Evolutionary conservation across 2,113 vertebrate species (phyloP).

Genomic region (Lepisosteus osseus): DNA sequence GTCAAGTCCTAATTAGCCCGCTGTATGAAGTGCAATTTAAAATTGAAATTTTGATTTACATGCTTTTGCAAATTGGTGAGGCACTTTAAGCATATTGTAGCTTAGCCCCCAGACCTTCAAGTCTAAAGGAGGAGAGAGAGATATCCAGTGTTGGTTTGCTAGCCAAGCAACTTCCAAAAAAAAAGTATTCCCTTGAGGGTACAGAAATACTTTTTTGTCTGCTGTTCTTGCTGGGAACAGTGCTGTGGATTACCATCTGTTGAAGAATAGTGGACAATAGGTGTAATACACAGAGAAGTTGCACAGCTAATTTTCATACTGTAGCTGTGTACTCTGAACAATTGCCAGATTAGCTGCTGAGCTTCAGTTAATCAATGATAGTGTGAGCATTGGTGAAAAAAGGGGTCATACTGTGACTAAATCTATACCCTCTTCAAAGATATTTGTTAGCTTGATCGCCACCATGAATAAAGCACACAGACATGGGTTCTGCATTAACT

Average conservation of each 20-base stretch:
- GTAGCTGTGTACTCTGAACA: not conserved
- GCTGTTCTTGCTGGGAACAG: not conserved
- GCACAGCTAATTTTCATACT: not conserved
- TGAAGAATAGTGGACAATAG: constrained; percentile 1
- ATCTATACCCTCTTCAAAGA: no score
- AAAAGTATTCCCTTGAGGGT: not conserved
- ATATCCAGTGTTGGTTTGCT: not conserved
- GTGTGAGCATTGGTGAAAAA: not conserved
- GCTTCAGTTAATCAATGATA: not conserved
- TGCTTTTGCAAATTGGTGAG: no score
- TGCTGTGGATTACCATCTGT: constrained; percentile 5
- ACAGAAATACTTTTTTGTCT: not conserved
- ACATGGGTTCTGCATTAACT: no score
- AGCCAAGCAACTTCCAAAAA: not conserved
- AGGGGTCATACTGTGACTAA: not conserved
- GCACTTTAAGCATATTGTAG: no score
- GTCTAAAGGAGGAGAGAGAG: no score
- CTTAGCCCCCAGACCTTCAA: no score
- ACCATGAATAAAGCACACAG: no score
- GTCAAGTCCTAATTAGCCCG: not conserved
- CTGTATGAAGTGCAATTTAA: not conserved
- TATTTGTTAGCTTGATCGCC: no score
- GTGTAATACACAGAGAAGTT: not conserved
- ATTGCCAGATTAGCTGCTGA: not conserved
- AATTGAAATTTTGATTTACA: no score